These are phyloP conservation scores for Lepus timidus DNA, from an alignment of 2,113 vertebrate species.

Conservation along the genomic window DNA sequence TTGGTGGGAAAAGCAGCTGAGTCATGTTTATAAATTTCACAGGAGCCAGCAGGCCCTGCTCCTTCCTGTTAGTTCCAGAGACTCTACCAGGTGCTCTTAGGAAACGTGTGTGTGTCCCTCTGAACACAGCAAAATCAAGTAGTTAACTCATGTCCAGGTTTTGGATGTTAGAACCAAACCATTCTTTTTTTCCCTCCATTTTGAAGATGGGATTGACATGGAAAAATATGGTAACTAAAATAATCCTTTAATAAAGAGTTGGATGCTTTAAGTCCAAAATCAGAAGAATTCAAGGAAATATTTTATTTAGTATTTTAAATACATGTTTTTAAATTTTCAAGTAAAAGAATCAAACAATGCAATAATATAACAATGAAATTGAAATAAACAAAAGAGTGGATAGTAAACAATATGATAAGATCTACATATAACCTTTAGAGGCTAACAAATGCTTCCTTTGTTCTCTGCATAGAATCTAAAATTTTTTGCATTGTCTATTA, in stretches of 20 bases:
- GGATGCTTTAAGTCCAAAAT: neutral
- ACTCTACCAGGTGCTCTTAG: neutral
- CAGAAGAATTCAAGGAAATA: neutral
- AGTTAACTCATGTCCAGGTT: neutral
- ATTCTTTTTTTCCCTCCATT: neutral
- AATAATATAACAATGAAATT: neutral
- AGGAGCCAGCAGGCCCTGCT: neutral
- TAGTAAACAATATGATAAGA: slow-evolving; percentile 8
- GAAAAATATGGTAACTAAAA: neutral
- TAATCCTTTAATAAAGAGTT: neutral
- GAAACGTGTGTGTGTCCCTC: neutral
- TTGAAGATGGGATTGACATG: neutral
- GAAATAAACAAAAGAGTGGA: neutral
- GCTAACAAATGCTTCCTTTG: neutral
- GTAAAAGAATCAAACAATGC: neutral
- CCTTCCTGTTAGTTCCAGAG: neutral
- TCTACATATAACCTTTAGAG: neutral
- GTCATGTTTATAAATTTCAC: neutral
- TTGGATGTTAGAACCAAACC: neutral
- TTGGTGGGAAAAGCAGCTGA: neutral
- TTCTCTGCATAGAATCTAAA: neutral
- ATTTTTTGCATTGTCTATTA: neutral
- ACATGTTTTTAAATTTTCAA: neutral
- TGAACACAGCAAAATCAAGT: neutral
- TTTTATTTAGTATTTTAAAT: neutral